Base-by-base conservation (phyloP, 1,140 invertebrate species). In the Drosophila arizonae region DNA sequence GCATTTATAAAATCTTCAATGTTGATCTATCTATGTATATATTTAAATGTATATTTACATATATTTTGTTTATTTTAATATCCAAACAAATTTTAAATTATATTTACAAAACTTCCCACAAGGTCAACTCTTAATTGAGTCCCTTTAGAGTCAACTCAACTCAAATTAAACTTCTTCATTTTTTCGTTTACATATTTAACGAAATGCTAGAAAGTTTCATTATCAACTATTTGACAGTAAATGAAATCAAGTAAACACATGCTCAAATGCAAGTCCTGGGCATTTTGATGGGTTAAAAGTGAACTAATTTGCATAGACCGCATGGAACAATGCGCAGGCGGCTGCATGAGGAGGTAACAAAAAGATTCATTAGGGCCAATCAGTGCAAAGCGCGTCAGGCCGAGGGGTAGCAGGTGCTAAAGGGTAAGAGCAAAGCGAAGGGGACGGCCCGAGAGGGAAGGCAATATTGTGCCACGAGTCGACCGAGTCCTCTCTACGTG, bases 281-380 rank as follows among this genome's bases (percentile, higher is more conserved):
- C 33, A 50, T 51, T 70, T 61, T 51, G 64, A 75, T 74, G 79
- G 81, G 82, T 85, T 87, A 87, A 87, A 82, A 88, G 84, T 87
- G 79, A 87, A 87, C 82, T 87, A 87, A 87, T 87, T 87, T 87
- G 86, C 84, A 88, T 87, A 87, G 84, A 88, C 82, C 84, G 76
- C 76, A 86, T 65, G 79, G 79, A 76, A 87, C 79, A 87, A 87
- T 87, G 84, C 84, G 84, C 82, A 88, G 82, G 76, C 82, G 79
- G 84, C 84, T 67, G 79, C 82, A 81, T 63, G 73, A 73, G 67
- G 76, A 81, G 82, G 84, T 88, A 87, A 87, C 82, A 87, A 87
- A 86, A 88, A 87, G 82, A 87, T 87, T 87, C 82, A 87, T 87
- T 87, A 87, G 84, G 82, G 82, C 84, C 82, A 87, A 87, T 87